Conservation (phyloP, 2,797 vertebrate genomes). For the Buphagus erythrorhynchus region DNA sequence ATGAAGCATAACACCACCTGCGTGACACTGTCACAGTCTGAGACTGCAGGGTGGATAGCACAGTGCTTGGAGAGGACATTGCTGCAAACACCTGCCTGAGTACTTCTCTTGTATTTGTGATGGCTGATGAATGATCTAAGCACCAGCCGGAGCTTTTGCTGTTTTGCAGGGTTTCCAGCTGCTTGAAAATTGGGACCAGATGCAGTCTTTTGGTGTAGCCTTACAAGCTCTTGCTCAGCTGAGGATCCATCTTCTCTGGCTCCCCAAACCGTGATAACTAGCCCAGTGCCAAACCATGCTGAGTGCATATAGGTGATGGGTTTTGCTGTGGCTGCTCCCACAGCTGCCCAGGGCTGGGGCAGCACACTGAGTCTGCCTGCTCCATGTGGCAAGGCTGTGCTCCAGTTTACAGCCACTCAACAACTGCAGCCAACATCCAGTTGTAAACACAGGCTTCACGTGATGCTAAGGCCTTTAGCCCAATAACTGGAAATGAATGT, state of each 20-base stretch:
- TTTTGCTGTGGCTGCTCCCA: background rate
- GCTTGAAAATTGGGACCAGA: background rate
- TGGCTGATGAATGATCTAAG: background rate
- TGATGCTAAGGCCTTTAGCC: background rate
- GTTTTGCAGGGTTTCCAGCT: background rate
- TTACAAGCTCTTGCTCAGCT: background rate
- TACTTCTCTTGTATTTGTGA: background rate
- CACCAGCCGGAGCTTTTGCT: background rate
- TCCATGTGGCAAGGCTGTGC: rapidly evolving
- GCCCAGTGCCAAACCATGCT: rapidly evolving
- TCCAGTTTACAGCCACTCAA: background rate
- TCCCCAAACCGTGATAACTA: background rate
- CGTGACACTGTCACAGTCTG: background rate
- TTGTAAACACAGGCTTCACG: background rate
- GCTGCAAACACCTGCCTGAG: background rate
- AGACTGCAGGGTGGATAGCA: too few relatives aligned
- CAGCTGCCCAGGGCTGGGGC: rapidly evolving
- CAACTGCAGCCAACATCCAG: background rate
- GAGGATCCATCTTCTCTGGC: rapidly evolving
- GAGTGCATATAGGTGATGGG: background rate
- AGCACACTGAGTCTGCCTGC: background rate
- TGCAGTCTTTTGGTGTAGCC: background rate
- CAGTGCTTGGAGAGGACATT: background rate
- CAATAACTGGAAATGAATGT: background rate
- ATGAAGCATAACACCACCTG: background rate